Evolutionary conservation across 2,113 vertebrate species (phyloP).

Genomic region (Rhinopithecus roxellana): DNA sequence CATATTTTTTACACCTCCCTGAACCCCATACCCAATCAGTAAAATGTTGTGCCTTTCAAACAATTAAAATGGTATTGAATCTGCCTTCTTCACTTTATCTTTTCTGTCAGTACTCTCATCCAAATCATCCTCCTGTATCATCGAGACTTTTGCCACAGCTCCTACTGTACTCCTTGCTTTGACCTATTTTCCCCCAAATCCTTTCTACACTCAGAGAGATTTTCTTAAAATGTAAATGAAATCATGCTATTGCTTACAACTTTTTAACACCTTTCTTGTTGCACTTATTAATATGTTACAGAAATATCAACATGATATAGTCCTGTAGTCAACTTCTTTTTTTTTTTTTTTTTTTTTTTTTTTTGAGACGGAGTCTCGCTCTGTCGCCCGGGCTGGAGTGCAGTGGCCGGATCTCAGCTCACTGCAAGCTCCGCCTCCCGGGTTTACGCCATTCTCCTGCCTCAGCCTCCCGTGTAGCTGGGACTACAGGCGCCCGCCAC

Average conservation of each 20-base stretch:
- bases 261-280: background rate
- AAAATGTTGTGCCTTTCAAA: background rate
- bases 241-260: background rate
- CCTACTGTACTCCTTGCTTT: background rate
- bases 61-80: background rate
- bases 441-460: too few species aligned
- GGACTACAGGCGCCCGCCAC: too few species aligned
- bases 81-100: background rate
- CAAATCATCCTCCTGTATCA: background rate
- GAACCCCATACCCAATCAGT: background rate
- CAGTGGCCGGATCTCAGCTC: too few species aligned
- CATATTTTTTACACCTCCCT: background rate
- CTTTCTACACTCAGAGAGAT: background rate
- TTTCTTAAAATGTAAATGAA: background rate
- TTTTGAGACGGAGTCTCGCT: too few species aligned
- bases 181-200: background rate
- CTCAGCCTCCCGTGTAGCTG: too few species aligned
- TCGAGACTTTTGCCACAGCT: background rate
- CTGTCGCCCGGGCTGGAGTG: too few species aligned
- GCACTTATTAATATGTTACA: background rate
- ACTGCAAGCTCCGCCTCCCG: too few species aligned
- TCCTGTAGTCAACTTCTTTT: background rate
- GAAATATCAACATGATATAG: background rate
- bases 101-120: background rate
- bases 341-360: too few species aligned